Evolutionary conservation across 1,140 invertebrate genomes (phyloP).

Genomic region (Drosophila persimilis): DNA sequence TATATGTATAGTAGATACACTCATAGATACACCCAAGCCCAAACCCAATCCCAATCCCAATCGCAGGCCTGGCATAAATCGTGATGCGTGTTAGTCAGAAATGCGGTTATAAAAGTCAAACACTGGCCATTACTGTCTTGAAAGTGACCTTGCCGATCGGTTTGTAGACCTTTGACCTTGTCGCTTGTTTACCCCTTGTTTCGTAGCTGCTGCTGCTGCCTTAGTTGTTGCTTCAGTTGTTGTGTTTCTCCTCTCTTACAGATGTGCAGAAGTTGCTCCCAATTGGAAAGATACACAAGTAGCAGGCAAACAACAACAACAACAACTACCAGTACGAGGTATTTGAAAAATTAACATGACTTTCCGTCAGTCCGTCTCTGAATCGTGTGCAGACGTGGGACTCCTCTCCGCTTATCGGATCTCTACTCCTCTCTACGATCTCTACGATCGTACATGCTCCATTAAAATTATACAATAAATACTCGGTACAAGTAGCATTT

Average conservation of each 20-base stretch:
- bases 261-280: constrained; percentile 68
- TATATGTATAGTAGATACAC: too few species aligned
- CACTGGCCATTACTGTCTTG: constrained; percentile 73
- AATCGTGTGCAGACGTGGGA: constrained; percentile 55
- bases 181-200: constrained; percentile 52
- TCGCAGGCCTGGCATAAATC: constrained; percentile 52
- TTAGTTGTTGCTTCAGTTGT: constrained; percentile 18
- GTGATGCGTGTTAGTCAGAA: constrained; percentile 64
- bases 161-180: constrained; percentile 82
- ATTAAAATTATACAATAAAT: constrained; percentile 29
- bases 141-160: constrained; percentile 68
- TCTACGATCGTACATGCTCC: constrained; percentile 14
- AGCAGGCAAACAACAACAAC: constrained; percentile 37
- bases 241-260: constrained; percentile 24
- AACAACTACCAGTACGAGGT: neutral
- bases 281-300: constrained; percentile 73
- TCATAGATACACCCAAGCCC: constrained; percentile 27
- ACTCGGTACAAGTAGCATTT: constrained; percentile 17
- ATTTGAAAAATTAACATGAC: constrained; percentile 36
- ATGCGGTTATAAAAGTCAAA: constrained; percentile 74
- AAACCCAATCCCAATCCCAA: neutral
- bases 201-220: constrained; percentile 40
- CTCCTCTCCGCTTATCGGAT: constrained; percentile 40
- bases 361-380: constrained; percentile 20
- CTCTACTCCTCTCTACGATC: constrained; percentile 6